Conservation (phyloP, 23 tunicate genomes). For the Styela clava region DNA sequence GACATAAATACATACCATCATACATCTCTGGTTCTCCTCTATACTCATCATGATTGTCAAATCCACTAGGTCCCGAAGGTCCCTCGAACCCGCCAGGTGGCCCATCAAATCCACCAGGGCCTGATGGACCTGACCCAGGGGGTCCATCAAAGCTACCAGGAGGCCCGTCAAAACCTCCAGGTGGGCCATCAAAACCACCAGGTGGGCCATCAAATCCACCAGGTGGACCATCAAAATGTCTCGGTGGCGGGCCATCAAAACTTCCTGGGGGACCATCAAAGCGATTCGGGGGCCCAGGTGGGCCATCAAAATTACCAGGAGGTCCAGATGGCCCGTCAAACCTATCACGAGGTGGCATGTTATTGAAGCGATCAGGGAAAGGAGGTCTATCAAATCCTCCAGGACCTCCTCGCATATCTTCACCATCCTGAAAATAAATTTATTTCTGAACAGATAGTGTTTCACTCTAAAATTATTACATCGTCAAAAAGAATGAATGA, state of each 20-base stretch:
- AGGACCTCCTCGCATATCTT: neutral
- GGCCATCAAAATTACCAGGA: constrained; percentile 14
- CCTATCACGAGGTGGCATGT: constrained; percentile 19
- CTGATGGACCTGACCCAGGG: neutral
- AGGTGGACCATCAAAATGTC: neutral
- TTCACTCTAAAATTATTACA: no score
- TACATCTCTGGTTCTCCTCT: constrained; percentile 1
- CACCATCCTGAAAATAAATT: neutral
- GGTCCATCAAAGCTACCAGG: constrained; percentile 21
- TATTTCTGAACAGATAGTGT: no score
- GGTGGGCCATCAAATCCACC: constrained; percentile 26
- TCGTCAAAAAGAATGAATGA: no score
- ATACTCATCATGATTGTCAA: neutral
- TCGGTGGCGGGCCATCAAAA: constrained; percentile 17
- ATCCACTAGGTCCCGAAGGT: neutral
- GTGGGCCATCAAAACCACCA: constrained; percentile 20
- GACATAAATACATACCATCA: constrained; percentile 9
- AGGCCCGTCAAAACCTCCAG: constrained; percentile 24
- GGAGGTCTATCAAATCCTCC: neutral
- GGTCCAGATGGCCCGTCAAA: constrained; percentile 4
- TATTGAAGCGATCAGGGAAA: constrained; percentile 8
- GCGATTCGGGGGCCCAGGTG: neutral
- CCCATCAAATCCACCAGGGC: constrained; percentile 17
- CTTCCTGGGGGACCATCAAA: constrained; percentile 8
- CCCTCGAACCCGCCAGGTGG: constrained; percentile 18